Evolutionary conservation across 2,113 vertebrate genomes (phyloP), one percentile per base, ranked within the genome.

Genomic region (Rhineura floridana): DNA sequence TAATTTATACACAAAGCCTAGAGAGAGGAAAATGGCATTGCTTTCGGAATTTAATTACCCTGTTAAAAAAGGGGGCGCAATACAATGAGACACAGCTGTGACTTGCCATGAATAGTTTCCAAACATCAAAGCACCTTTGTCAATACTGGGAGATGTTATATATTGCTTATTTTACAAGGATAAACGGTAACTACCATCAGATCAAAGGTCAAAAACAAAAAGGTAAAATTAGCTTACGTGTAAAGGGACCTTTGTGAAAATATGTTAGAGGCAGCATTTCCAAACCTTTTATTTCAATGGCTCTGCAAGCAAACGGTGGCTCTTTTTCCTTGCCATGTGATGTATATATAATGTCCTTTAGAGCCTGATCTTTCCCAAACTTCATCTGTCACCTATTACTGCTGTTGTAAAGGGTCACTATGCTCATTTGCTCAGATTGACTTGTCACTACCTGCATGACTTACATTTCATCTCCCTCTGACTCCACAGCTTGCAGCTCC

Each of bases 1-100:
- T 94, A 94, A 95, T 96, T 94, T 97, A 94, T 94, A 93, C 83
- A 86, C 88, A 95, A 90, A 93, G 93, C 59, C 89, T 94, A 88
- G 36, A 82, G 75, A 12, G 92, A 36, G 72, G 83, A 82, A 33
- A 0, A 42, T 30, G 88, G 70, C 59, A 91, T 36, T 91, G 80
- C 59, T 92, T 95, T 93, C 69, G 86, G 82, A 44, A 42, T 87
- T 87, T 91, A 91, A 94, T 94, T 76, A 84, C 80, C 90, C 55
- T 67, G 89, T 87, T 95, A 93, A 91, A 52, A 39, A 50, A 76
- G n/a, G 6, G 84, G 83, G 86, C 21, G 55, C 55, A 59, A 59
- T 59, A 59, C 55, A 93, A 93, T 92, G 83, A 85, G 33, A 42
- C 86, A 87, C 63, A 92, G 78, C 85, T 83, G 69, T 88, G 87